Base-by-base conservation (phyloP, 2,888 invertebrate genomes). In the Leucophenga montana region DNA sequence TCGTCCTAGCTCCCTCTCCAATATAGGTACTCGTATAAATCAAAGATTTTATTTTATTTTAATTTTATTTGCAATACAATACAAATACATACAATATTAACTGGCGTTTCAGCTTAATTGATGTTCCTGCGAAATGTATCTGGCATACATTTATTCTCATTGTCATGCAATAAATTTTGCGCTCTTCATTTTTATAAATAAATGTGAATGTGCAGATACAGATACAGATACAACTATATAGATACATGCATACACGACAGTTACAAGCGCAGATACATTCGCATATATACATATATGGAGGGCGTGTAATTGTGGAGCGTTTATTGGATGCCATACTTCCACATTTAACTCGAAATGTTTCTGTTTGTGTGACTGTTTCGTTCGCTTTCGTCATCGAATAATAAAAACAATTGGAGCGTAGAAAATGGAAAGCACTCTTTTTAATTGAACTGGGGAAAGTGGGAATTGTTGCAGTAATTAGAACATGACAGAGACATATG, bases 401-500 rank as follows among this genome's bases (percentile, higher is more conserved):
- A 62, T 62, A 44, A 62, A 62, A 62, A 62, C 62, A 44, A 62
- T 20, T 62, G 62, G 62, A 44, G 62, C 62, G 20, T 62, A 44
- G 20, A 62, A 62, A 46, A 44, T 62, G 62, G 33, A 62, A 46
- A 46, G 62, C 62, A 62, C 62, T 62, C 62, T n/a, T 62, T 62
- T 62, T 62, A 62, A 62, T 62, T 62, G 62, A 62, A 46, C 62
- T 62, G 62, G 46, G 62, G 20, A 62, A 62, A 61, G 46, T 62
- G 62, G 62, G 62, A 62, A 62, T 62, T 46, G 62, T 46, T 62
- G 46, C 46, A 62, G 62, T 62, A 62, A 62, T 62, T 62, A 46
- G 62, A 62, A 62, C 62, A 62, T 62, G 62, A 62, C 62, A 62
- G 8, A 56, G 22, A 56, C 27, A 56, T 27, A 56, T 56, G 27